Evolutionary conservation across 37 sponge, comb jelly and placozoan genomes (phyloP).

Genomic region (Ephydatia muelleri): DNA sequence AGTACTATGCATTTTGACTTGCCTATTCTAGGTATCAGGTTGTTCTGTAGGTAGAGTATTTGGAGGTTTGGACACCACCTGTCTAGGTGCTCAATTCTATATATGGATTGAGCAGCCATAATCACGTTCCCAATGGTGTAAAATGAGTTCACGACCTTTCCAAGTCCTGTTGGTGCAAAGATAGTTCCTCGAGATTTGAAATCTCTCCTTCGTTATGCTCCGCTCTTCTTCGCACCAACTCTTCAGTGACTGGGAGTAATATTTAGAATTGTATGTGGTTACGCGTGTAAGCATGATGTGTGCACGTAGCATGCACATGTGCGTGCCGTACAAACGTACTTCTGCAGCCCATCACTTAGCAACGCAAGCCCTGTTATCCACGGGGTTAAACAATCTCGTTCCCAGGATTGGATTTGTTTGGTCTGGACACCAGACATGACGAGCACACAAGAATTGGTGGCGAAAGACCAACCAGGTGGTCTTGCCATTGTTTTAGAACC

Average conservation of each 20-base stretch:
- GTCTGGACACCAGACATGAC: not conserved
- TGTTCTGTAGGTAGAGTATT: constrained; percentile 98
- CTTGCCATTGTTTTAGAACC: not conserved
- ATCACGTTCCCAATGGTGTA: not conserved
- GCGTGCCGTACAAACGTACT: not conserved
- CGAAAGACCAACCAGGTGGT: not conserved
- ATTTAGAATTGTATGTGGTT: not conserved
- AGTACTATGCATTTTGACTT: not conserved
- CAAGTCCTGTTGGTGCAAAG: constrained; percentile 96
- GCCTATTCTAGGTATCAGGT: constrained; percentile 90
- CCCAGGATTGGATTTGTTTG: not conserved
- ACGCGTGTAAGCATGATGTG: not conserved
- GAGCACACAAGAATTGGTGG: not conserved
- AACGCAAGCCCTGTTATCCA: not conserved
- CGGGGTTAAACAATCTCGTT: not conserved
- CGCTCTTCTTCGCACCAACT: constrained; percentile 88
- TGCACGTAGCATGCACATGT: too few species aligned
- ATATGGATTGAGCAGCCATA: not conserved
- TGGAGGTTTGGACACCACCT: constrained; percentile 94
- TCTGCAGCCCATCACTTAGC: not conserved
- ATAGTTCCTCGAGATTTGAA: constrained; percentile 90
- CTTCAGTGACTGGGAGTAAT: constrained; percentile 79
- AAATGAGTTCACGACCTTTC: constrained; percentile 56
- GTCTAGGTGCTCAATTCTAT: constrained; percentile 96
- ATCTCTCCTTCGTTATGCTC: constrained; percentile 97